Conservation (phyloP, 2,888 invertebrate species). For the Homarus gammarus region DNA sequence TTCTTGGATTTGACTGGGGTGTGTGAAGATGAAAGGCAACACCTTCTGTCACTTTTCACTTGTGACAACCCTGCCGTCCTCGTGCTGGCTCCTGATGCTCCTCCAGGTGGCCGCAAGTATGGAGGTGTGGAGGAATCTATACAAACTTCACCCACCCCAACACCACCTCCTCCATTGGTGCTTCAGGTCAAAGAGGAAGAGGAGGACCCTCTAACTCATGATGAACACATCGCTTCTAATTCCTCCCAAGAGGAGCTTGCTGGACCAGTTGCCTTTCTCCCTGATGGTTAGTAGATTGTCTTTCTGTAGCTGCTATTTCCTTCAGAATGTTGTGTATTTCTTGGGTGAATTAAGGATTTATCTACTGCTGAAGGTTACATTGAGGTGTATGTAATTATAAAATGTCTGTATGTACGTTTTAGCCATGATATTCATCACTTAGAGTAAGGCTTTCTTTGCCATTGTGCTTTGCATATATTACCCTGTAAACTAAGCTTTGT, state of each 20-base stretch:
- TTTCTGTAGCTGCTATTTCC: no score
- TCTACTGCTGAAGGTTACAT: no score
- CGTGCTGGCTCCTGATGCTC: constrained; percentile 49
- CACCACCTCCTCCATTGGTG: background rate
- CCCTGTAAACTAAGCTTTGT: no score
- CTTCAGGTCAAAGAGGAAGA: constrained; percentile 10
- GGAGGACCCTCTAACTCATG: background rate
- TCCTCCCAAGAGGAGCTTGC: background rate
- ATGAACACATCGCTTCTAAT: constrained; percentile 12
- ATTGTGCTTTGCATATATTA: no score
- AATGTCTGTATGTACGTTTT: no score
- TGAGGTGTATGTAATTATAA: no score
- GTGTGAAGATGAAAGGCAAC: constrained; percentile 51
- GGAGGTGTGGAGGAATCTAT: constrained; percentile 13
- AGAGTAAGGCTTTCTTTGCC: no score
- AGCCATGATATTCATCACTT: no score
- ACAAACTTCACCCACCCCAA: background rate
- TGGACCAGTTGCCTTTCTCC: background rate
- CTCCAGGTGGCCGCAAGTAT: constrained; percentile 19
- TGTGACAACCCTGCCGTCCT: constrained; percentile 56
- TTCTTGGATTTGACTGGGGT: constrained; percentile 66
- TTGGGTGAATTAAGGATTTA: no score
- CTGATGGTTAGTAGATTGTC: constrained; percentile 10
- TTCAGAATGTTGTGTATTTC: no score
- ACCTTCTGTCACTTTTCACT: constrained; percentile 55